These are phyloP conservation scores for Piprites chloris DNA, from an alignment of 2,113 vertebrate species.

Conservation along the genomic window DNA sequence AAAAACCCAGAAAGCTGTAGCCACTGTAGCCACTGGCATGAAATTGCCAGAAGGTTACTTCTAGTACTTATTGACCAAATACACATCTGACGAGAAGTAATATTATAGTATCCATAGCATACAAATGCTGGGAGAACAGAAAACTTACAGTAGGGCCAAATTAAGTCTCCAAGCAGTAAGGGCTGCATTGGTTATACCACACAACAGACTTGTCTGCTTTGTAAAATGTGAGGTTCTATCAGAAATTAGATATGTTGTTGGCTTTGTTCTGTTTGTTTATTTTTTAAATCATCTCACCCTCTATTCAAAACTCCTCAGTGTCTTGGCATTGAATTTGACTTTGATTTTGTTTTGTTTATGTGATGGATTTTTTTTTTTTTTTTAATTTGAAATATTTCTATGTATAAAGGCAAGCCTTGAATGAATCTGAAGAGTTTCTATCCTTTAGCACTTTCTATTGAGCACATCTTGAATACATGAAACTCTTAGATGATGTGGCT, in stretches of 20 bases:
- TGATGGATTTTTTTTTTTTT: background rate
- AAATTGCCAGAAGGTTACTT: background rate
- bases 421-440: background rate
- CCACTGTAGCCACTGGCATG: background rate
- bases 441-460: background rate
- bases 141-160: background rate
- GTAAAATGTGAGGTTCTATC: background rate
- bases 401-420: background rate
- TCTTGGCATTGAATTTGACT: background rate
- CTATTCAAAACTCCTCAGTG: background rate
- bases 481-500: background rate
- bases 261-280: background rate
- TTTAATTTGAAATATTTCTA: background rate
- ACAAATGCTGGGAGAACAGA: background rate
- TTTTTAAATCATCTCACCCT: background rate
- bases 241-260: background rate
- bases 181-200: background rate
- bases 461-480: background rate
- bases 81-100: background rate
- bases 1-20: background rate
- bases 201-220: background rate
- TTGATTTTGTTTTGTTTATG: background rate
- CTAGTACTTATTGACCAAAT: background rate
- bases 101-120: background rate
- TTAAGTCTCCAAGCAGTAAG: background rate